Conservation (phyloP, 1,140 invertebrate genomes). For the Psilanteris sp. region DNA sequence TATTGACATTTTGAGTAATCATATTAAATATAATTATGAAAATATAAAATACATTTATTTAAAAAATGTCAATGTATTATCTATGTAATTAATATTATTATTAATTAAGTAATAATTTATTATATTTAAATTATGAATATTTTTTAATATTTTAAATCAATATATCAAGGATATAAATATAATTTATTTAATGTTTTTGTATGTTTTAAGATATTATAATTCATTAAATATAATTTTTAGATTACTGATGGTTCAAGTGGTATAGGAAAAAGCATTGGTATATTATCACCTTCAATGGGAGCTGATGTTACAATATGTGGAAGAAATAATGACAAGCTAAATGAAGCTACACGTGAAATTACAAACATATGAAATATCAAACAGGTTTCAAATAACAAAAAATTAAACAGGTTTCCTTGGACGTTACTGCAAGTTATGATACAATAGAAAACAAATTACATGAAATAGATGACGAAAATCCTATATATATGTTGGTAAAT, state of each 20-base stretch:
- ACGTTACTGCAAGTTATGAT: conserved; percentile 85
- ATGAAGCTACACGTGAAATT: conserved; percentile 67
- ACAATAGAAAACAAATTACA: conserved; percentile 82
- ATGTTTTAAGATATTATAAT: too few relatives aligned
- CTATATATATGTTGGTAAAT: conserved; percentile 93
- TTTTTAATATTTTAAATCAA: too few relatives aligned
- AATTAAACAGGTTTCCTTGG: conserved; percentile 86
- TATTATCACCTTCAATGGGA: conserved; percentile 18
- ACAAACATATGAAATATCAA: conserved; percentile 76
- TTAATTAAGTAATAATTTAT: too few relatives aligned
- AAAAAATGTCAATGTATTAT: too few relatives aligned
- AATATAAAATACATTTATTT: too few relatives aligned
- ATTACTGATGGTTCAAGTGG: conserved; percentile 46
- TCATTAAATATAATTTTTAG: too few relatives aligned
- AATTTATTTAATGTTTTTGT: too few relatives aligned
- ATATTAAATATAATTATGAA: too few relatives aligned
- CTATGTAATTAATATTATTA: too few relatives aligned
- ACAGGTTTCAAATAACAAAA: conserved; percentile 82
- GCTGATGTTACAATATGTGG: conserved; percentile 40
- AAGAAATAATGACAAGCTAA: conserved; percentile 25
- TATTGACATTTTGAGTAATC: too few relatives aligned
- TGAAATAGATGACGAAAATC: conserved; percentile 84
- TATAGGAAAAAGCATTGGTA: conserved; percentile 33
- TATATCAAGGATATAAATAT: too few relatives aligned
- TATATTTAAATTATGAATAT: too few relatives aligned